Percentiles rank a stretch among this genome's conserved stretches.
These are phyloP conservation scores for Dermochelys coriacea DNA, from an alignment of 2,797 vertebrate species.

Conservation along the genomic window DNA sequence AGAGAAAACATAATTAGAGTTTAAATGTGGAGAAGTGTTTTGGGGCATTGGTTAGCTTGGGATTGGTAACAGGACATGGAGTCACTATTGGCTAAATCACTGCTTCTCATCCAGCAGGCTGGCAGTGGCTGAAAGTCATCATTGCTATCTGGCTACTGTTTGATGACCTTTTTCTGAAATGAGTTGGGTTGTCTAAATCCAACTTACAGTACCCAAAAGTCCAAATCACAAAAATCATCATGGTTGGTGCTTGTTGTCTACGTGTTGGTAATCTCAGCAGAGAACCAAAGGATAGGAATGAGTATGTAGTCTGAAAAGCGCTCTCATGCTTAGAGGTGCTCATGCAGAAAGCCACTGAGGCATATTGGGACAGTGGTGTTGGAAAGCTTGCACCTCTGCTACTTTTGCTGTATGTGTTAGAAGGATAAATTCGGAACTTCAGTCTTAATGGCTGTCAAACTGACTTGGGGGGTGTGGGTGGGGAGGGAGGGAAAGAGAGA, in stretches of 20 bases:
- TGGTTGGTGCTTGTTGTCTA: background rate
- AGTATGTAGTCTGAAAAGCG: background rate
- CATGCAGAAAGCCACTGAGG: background rate
- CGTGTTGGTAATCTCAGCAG: background rate
- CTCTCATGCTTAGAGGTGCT: background rate
- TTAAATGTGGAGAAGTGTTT: background rate
- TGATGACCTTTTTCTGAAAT: background rate
- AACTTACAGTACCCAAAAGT: background rate
- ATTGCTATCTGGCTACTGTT: background rate
- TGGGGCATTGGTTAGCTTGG: background rate
- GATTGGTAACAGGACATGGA: background rate
- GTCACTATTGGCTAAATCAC: background rate
- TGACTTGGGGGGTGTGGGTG: too few relatives aligned
- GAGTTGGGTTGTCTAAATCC: background rate
- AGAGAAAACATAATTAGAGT: background rate
- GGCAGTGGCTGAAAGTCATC: background rate
- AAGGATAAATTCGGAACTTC: background rate
- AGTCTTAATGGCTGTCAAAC: background rate
- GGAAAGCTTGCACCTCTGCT: background rate
- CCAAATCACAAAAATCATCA: background rate
- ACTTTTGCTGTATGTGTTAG: background rate
- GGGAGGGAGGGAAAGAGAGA: too few relatives aligned
- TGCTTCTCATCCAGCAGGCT: background rate
- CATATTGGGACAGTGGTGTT: background rate
- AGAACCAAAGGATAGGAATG: background rate